Evolutionary conservation across 1,140 invertebrate genomes (phyloP).

Genomic region (Caerostris extrusa): DNA sequence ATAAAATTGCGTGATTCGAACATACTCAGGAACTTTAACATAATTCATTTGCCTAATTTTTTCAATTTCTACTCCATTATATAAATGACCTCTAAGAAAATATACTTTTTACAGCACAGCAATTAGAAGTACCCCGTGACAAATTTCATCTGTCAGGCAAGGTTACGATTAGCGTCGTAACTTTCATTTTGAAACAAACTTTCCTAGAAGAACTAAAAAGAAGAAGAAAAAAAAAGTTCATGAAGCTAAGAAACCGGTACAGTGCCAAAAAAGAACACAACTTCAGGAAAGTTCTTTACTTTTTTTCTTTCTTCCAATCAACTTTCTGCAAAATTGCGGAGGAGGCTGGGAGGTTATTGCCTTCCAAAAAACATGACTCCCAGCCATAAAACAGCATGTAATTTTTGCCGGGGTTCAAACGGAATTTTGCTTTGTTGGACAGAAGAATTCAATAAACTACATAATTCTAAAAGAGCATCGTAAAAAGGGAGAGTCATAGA

Average conservation of each 20-base stretch:
- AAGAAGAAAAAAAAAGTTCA: not conserved
- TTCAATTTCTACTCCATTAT: too few relatives aligned
- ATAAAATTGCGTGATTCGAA: too few relatives aligned
- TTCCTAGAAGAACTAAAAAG: not conserved
- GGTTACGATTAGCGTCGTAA: too few relatives aligned
- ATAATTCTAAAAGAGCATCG: not conserved
- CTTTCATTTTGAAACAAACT: not conserved
- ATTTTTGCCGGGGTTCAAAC: not conserved
- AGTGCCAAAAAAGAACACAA: not conserved
- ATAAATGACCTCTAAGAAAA: too few relatives aligned
- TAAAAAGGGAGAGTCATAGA: not conserved
- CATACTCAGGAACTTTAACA: too few relatives aligned
- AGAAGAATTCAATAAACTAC: not conserved
- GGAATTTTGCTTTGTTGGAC: not conserved
- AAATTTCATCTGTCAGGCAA: too few relatives aligned
- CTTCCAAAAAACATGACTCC: not conserved
- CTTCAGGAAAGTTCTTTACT: not conserved
- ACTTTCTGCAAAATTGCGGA: not conserved
- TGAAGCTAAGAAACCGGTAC: not conserved
- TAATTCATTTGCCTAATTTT: too few relatives aligned
- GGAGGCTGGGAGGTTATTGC: slow-evolving; percentile 6
- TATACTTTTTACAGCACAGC: too few relatives aligned
- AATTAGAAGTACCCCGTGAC: too few relatives aligned
- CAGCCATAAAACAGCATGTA: not conserved
- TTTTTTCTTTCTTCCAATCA: not conserved